These are phyloP conservation scores for Malacosoma neustria DNA, from an alignment of 2,888 invertebrate genomes.

Conservation along the genomic window DNA sequence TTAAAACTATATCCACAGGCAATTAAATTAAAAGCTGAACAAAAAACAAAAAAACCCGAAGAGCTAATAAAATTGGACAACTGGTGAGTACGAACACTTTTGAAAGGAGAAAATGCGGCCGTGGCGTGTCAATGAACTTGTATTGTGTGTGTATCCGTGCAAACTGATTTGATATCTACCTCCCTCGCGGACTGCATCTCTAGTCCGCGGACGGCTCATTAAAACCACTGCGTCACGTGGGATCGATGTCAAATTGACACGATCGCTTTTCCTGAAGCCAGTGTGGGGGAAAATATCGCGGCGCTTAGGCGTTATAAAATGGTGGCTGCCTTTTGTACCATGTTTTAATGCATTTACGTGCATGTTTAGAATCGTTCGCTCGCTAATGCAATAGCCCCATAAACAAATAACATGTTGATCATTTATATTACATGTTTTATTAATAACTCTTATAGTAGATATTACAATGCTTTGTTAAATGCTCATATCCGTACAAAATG, in stretches of 20 bases:
- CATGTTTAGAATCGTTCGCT: constrained; percentile 30
- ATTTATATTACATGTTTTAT: constrained; percentile 32
- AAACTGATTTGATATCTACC: constrained; percentile 77
- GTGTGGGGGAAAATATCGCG: constrained; percentile 68
- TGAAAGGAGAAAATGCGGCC: constrained; percentile 74
- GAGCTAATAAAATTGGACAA: constrained; percentile 96
- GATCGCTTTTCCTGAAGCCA: constrained; percentile 72
- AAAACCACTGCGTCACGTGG: constrained; percentile 83
- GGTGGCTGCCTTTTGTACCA: constrained; percentile 66
- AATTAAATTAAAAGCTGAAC: constrained; percentile 91
- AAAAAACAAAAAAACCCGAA: constrained; percentile 93
- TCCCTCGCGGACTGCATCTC: constrained; percentile 79
- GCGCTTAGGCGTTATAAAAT: constrained; percentile 74
- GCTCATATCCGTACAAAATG: constrained; percentile 78
- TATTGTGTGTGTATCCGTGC: constrained; percentile 76
- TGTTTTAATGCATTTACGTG: constrained; percentile 49
- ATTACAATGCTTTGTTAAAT: constrained; percentile 63
- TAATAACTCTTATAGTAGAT: constrained; percentile 28
- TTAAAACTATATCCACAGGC: constrained; percentile 94
- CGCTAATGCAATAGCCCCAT: constrained; percentile 26
- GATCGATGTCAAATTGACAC: constrained; percentile 80
- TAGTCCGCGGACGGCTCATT: constrained; percentile 79
- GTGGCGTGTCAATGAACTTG: constrained; percentile 77
- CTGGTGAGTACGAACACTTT: constrained; percentile 85
- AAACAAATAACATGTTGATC: constrained; percentile 31